Conservation (phyloP, 1,140 invertebrate species). For the Drosophila insularis region DNA sequence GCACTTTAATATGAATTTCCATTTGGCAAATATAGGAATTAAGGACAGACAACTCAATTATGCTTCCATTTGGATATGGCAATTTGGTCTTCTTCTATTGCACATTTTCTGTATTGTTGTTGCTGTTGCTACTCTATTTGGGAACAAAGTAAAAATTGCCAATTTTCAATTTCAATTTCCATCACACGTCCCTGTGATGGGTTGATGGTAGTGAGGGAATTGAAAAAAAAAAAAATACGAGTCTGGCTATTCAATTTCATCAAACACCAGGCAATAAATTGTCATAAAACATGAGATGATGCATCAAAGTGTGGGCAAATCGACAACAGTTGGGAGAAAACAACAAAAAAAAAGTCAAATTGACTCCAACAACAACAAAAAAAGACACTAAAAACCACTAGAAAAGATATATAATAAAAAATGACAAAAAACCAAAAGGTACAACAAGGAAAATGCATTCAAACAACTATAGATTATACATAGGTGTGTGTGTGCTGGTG, state of each 20-base stretch:
- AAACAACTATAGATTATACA: conserved; percentile 24
- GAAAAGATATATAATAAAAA: conserved; percentile 16
- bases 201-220: too few species aligned
- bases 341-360: conserved; percentile 25
- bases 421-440: background rate
- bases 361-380: conserved; percentile 3
- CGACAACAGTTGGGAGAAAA: conserved; percentile 6
- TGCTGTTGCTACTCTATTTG: conserved; percentile 25
- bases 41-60: conserved; percentile 51
- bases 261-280: conserved; percentile 74
- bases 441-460: conserved; percentile 41
- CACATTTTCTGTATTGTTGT: conserved; percentile 5
- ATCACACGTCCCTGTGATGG: conserved; percentile 9
- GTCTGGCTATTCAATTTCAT: conserved; percentile 65
- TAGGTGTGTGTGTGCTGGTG: background rate
- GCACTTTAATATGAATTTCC: conserved; percentile 8
- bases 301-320: conserved; percentile 11
- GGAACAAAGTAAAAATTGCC: conserved; percentile 39
- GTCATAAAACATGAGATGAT: conserved; percentile 55
- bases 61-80: conserved; percentile 8
- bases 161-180: conserved; percentile 61
- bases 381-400: background rate
- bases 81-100: conserved; percentile 20
- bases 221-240: conserved; percentile 21
- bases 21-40: conserved; percentile 12